phyloP scores from a whole-genome alignment of 2,888 invertebrate genomes.

The Neoascia interrupta region DNA sequence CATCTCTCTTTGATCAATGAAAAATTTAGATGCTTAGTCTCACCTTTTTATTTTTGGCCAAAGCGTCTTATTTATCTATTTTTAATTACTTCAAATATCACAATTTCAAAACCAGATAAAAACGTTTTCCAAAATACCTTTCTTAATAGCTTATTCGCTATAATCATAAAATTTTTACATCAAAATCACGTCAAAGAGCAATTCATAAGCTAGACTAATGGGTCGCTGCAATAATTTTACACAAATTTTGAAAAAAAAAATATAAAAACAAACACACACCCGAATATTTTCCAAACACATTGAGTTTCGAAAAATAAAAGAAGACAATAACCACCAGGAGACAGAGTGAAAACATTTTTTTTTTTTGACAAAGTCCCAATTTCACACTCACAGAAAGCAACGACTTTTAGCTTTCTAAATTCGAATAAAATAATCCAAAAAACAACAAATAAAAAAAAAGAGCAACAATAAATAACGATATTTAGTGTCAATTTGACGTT shows the following conservation, averaged over 20 bases:
- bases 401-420: neutral
- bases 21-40: too few relatives aligned
- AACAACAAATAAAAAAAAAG: neutral
- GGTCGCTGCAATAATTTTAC: conserved; percentile 10
- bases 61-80: too few relatives aligned
- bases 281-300: neutral
- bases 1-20: too few relatives aligned
- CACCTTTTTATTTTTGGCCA: too few relatives aligned
- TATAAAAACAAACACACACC: neutral
- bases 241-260: neutral
- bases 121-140: too few relatives aligned
- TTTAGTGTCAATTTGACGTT: conserved; percentile 37
- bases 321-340: neutral
- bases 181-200: conserved; percentile 40
- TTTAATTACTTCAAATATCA: too few relatives aligned
- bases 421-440: neutral
- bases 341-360: neutral
- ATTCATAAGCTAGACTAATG: conserved; percentile 35
- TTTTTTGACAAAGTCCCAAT: conserved; percentile 27
- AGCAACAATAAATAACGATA: conserved; percentile 27
- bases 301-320: neutral
- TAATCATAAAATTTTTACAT: conserved; percentile 35
- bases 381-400: conserved; percentile 31
- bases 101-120: too few relatives aligned
- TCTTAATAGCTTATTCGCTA: conserved; percentile 32